Evolutionary conservation across 2,888 invertebrate genomes (phyloP).

Genomic region (Cheilosia variabilis): DNA sequence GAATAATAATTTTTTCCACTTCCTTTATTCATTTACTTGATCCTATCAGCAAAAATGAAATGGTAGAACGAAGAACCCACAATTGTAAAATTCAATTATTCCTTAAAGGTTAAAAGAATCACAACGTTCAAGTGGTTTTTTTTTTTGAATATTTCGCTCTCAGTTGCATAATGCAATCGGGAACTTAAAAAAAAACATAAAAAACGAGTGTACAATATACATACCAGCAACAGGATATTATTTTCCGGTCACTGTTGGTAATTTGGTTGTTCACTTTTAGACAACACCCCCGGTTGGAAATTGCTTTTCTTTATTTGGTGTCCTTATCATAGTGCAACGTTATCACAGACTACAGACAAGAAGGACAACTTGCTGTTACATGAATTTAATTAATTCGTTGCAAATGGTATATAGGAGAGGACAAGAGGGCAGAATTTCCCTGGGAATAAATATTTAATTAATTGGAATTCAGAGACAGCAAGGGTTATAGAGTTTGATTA

Average conservation of each 20-base stretch:
- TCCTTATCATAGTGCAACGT: background rate
- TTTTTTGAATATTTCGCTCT: background rate
- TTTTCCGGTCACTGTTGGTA: constrained; percentile 58
- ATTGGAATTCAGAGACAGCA: background rate
- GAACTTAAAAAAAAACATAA: constrained; percentile 34
- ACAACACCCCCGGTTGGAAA: constrained; percentile 23
- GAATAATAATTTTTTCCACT: constrained; percentile 33
- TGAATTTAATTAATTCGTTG: constrained; percentile 1
- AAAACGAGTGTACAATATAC: constrained; percentile 32
- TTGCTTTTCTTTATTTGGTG: constrained; percentile 30
- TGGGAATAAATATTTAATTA: constrained; percentile 2
- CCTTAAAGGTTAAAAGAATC: background rate
- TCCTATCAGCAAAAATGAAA: background rate
- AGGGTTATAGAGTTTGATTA: too few species aligned
- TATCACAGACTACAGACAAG: constrained; percentile 10
- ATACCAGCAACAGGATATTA: constrained; percentile 61
- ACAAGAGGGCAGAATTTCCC: constrained; percentile 22
- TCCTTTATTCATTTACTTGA: constrained; percentile 28
- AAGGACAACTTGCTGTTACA: background rate
- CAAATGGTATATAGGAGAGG: constrained; percentile 7
- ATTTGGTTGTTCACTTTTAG: constrained; percentile 55
- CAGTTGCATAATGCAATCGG: constrained; percentile 38
- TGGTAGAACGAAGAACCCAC: too few species aligned
- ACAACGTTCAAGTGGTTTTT: background rate
- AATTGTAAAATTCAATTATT: constrained; percentile 25